A percentile compares a stretch with the other conserved stretches of the same genome.
Evolutionary conservation across 2,888 invertebrate genomes (phyloP).

Genomic region (Cremastinae sp.): DNA sequence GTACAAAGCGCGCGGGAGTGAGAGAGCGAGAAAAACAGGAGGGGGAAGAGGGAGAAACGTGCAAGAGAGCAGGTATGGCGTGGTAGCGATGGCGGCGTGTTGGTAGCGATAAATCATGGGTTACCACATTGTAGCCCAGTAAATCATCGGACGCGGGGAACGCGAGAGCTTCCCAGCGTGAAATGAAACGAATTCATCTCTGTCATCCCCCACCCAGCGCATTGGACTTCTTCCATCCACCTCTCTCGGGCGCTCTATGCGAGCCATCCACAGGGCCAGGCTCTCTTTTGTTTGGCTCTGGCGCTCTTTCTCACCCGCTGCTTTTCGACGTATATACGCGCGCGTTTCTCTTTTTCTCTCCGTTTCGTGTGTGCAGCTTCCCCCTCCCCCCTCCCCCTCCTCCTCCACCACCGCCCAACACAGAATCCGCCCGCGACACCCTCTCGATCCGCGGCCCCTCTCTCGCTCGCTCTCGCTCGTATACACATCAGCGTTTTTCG

Average conservation of each 20-base stretch:
- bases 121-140: constrained; percentile 87
- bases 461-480: constrained; percentile 46
- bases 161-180: constrained; percentile 81
- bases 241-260: constrained; percentile 59
- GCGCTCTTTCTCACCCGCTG: constrained; percentile 60
- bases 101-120: constrained; percentile 86
- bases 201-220: constrained; percentile 78
- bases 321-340: constrained; percentile 28
- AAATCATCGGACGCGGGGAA: constrained; percentile 83
- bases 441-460: constrained; percentile 50
- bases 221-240: constrained; percentile 65
- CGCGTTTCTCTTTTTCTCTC: constrained; percentile 53
- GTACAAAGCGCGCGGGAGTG: constrained; percentile 37
- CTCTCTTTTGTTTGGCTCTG: constrained; percentile 56
- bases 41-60: constrained; percentile 48
- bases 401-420: constrained; percentile 50
- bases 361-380: constrained; percentile 42
- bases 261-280: constrained; percentile 18
- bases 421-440: constrained; percentile 70
- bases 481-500: constrained; percentile 70
- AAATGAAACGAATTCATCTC: constrained; percentile 82
- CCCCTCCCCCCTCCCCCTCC: constrained; percentile 40
- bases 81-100: constrained; percentile 83
- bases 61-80: constrained; percentile 77
- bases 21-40: constrained; percentile 42